Conservation (phyloP, 2,888 invertebrate genomes). For the Parnassius glacialis region DNA sequence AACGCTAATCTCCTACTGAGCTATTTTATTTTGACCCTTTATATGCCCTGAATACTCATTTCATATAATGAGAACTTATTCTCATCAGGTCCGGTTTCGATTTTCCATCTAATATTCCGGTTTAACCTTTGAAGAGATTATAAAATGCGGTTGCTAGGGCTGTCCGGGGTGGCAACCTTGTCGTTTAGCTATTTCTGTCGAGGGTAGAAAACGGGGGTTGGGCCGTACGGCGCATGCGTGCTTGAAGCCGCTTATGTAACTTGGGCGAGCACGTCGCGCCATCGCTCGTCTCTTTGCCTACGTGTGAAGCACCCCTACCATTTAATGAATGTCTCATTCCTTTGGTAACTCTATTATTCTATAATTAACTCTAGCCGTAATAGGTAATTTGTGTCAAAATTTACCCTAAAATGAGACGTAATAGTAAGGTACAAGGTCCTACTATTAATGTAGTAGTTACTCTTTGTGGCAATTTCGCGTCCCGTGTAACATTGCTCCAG, state of each 20-base stretch:
- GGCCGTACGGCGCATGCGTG: slow-evolving; percentile 67
- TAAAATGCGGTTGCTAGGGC: slow-evolving; percentile 72
- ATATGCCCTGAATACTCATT: slow-evolving; percentile 29
- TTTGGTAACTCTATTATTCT: slow-evolving; percentile 6
- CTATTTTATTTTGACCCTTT: slow-evolving; percentile 6
- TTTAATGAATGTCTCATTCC: slow-evolving; percentile 54
- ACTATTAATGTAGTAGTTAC: slow-evolving; percentile 36
- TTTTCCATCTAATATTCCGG: slow-evolving; percentile 71
- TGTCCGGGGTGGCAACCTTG: slow-evolving; percentile 77
- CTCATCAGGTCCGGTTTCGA: slow-evolving; percentile 58
- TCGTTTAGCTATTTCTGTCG: slow-evolving; percentile 79
- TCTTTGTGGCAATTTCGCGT: slow-evolving; percentile 29
- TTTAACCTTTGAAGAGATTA: slow-evolving; percentile 78
- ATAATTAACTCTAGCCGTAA: slow-evolving; percentile 26
- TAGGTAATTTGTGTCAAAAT: slow-evolving; percentile 39
- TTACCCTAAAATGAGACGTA: slow-evolving; percentile 4
- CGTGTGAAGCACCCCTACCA: slow-evolving; percentile 34
- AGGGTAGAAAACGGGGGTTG: slow-evolving; percentile 65
- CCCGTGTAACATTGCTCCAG: slow-evolving; percentile 38
- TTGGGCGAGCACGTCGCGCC: slow-evolving; percentile 50
- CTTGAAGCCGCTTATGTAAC: slow-evolving; percentile 71
- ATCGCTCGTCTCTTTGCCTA: slow-evolving; percentile 39
- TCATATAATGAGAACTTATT: slow-evolving; percentile 43
- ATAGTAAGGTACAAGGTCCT: slow-evolving; percentile 24
- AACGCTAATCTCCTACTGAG: no score